Evolutionary conservation across 2,888 invertebrate species (phyloP).

Genomic region (Catonia carolina): DNA sequence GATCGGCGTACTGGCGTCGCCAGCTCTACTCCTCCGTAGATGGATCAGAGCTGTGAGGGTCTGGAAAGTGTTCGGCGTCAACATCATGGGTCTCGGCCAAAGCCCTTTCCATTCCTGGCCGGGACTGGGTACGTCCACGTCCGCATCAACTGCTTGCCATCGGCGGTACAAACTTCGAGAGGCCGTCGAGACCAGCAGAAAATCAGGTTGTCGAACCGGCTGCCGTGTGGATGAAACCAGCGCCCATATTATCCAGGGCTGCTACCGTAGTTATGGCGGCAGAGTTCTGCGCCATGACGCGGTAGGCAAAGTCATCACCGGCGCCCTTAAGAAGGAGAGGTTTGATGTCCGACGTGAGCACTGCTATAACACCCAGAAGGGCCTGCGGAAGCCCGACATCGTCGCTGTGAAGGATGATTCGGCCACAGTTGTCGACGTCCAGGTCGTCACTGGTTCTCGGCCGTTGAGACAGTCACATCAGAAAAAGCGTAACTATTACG

Average conservation of each 20-base stretch:
- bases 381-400: conserved; percentile 7
- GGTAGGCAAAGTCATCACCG: conserved; percentile 33
- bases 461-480: too few relatives aligned
- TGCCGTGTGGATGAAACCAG: conserved; percentile 38
- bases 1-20: background rate
- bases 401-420: background rate
- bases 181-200: too few relatives aligned
- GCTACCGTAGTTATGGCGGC: conserved; percentile 40
- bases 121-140: conserved; percentile 38
- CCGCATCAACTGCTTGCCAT: conserved; percentile 38
- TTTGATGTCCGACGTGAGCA: background rate
- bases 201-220: conserved; percentile 36
- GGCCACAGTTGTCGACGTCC: conserved; percentile 3
- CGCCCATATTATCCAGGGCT: conserved; percentile 39
- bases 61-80: background rate
- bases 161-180: conserved; percentile 34
- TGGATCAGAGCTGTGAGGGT: conserved; percentile 1
- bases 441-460: too few relatives aligned
- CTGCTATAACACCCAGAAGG: background rate
- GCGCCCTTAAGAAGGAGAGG: background rate
- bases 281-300: too few relatives aligned
- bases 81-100: conserved; percentile 14
- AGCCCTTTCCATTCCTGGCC: conserved; percentile 31
- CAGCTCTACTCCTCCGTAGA: conserved; percentile 2
- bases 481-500: too few relatives aligned